Percentiles rank a stretch among this genome's conserved stretches.
These are phyloP conservation scores for Clarias gariepinus DNA, from an alignment of 2,113 vertebrate genomes.

Conservation along the genomic window DNA sequence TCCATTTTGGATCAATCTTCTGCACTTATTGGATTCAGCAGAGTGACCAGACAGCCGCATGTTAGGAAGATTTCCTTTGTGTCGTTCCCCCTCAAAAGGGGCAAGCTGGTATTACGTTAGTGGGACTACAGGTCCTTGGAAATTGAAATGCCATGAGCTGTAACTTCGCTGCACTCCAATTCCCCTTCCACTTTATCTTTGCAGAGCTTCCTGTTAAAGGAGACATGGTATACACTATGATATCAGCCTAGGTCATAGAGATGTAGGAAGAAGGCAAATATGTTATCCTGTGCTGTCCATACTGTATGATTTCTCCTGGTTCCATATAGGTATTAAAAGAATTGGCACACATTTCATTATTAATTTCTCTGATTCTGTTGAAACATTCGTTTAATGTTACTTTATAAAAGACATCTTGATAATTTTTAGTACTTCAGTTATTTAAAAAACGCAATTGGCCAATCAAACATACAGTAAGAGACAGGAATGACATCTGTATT, in stretches of 20 bases:
- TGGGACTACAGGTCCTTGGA: slow-evolving; percentile 6
- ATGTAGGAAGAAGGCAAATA: not conserved
- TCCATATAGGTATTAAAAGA: not conserved
- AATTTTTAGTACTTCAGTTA: not conserved
- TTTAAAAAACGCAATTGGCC: not conserved
- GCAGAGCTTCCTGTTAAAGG: slow-evolving; percentile 5
- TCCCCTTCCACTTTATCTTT: not conserved
- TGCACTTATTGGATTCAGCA: not conserved
- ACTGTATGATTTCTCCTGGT: not conserved
- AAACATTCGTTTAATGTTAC: not conserved
- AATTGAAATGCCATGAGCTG: slow-evolving; percentile 23
- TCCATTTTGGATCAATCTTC: not conserved
- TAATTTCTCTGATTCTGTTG: not conserved
- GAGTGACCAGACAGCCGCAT: not conserved
- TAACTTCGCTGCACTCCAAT: slow-evolving; percentile 26
- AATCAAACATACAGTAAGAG: not conserved
- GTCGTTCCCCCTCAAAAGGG: not conserved
- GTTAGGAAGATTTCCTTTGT: not conserved
- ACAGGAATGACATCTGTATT: not conserved
- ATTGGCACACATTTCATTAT: not conserved
- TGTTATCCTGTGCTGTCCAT: not conserved
- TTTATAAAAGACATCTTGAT: not conserved
- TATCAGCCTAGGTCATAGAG: not conserved
- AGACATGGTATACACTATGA: not conserved
- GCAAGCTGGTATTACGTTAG: not conserved